phyloP scores from a whole-genome alignment of 2,113 vertebrate genomes.

The Nesoenas mayeri region DNA sequence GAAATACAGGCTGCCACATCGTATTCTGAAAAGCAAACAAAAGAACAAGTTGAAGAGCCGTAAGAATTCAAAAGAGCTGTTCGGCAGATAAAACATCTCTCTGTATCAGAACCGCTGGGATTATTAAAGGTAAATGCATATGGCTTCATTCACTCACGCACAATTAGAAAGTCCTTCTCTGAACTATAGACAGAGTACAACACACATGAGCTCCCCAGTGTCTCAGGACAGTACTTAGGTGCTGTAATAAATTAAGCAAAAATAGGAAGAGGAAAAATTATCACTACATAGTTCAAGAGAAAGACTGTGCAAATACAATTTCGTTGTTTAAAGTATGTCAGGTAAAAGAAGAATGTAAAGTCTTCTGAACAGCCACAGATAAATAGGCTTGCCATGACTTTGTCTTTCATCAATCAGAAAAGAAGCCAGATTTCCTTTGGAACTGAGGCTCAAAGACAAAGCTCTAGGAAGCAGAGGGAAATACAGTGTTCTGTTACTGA shows the following conservation, averaged over 20 bases:
- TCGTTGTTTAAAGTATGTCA: neutral
- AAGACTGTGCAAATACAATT: neutral
- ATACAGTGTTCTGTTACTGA: neutral
- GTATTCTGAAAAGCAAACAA: conserved; percentile 15
- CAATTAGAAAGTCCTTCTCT: neutral
- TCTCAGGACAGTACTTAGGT: neutral
- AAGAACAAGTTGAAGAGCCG: neutral
- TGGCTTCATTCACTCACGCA: neutral
- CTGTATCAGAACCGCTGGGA: neutral
- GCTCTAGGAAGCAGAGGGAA: neutral
- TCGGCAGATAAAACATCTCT: neutral
- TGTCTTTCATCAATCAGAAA: neutral
- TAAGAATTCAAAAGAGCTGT: neutral
- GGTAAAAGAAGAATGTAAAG: neutral
- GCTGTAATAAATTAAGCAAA: neutral
- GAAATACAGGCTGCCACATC: neutral
- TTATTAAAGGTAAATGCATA: conserved; percentile 10
- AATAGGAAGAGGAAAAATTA: neutral
- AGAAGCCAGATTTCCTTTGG: neutral
- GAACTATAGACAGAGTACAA: neutral
- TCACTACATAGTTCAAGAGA: neutral
- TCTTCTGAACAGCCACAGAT: neutral
- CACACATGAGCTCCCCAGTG: accelerated
- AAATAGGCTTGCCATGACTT: neutral
- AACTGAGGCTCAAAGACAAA: neutral